phyloP scores from a whole-genome alignment of 2,113 vertebrate species.

The Seriola aureovittata region DNA sequence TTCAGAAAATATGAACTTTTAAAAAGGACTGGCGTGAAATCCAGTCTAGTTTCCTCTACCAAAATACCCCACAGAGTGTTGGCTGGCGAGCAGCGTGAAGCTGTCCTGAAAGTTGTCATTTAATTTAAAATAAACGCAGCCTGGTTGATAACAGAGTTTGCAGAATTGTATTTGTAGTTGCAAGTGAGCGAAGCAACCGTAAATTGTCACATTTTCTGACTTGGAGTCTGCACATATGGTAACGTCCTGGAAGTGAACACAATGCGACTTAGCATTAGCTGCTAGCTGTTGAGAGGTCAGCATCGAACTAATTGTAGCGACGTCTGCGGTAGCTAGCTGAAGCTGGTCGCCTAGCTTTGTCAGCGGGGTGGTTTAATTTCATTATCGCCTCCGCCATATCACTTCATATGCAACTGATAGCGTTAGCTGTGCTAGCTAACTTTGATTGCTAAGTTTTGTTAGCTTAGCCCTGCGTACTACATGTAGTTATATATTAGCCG shows the following conservation, averaged over 20 bases:
- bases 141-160: not conserved
- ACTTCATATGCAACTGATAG: constrained; percentile 6
- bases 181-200: not conserved
- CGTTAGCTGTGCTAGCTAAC: constrained; percentile 40
- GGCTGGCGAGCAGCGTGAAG: constrained; percentile 1
- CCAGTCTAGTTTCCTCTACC: not conserved
- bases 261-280: constrained; percentile 59
- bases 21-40: not conserved
- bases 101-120: constrained; percentile 42
- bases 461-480: constrained; percentile 9
- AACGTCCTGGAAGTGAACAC: constrained; percentile 47
- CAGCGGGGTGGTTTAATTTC: constrained; percentile 37
- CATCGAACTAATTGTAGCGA: not conserved
- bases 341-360: constrained; percentile 42
- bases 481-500: not conserved
- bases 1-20: constrained; percentile 51
- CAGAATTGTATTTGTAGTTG: not conserved
- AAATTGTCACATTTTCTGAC: constrained; percentile 21
- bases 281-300: constrained; percentile 44
- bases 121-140: not conserved
- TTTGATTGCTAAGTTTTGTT: constrained; percentile 44
- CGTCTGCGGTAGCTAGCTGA: constrained; percentile 32
- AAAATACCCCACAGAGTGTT: constrained; percentile 1
- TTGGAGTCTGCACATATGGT: not conserved
- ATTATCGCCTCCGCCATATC: constrained; percentile 62